Conservation (phyloP, 2,888 invertebrate genomes). For the Drosophila infuscata region DNA sequence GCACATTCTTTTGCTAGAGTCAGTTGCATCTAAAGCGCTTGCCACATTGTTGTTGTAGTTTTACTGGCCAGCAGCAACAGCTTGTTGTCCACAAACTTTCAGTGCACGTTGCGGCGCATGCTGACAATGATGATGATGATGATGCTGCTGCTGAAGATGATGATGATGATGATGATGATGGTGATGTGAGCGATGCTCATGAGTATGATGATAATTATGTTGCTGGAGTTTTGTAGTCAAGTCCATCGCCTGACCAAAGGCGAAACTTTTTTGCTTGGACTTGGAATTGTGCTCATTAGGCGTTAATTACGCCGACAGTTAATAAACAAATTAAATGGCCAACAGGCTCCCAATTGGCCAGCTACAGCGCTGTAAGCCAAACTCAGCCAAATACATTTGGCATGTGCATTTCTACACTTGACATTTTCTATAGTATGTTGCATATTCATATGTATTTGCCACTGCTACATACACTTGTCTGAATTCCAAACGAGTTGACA, state of each 20-base stretch:
- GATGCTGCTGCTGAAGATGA: constrained; percentile 16
- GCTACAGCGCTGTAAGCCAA: constrained; percentile 4
- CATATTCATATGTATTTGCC: constrained; percentile 19
- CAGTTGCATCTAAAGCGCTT: constrained; percentile 60
- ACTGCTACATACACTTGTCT: constrained; percentile 46
- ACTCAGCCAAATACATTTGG: constrained; percentile 53
- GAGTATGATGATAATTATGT: constrained; percentile 22
- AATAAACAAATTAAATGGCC: constrained; percentile 67
- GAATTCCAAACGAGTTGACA: constrained; percentile 74
- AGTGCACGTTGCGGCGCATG: constrained; percentile 54
- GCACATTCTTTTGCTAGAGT: constrained; percentile 47
- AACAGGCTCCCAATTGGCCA: constrained; percentile 55
- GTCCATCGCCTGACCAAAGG: constrained; percentile 40
- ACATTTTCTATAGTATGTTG: constrained; percentile 22
- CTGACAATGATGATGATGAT: constrained; percentile 22
- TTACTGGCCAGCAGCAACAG: constrained; percentile 41
- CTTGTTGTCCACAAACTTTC: constrained; percentile 49
- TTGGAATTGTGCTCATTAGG: constrained; percentile 54
- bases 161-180: constrained; percentile 33
- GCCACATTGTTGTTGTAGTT: constrained; percentile 68
- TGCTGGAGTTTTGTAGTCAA: constrained; percentile 34
- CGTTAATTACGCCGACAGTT: constrained; percentile 57
- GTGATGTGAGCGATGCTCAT: constrained; percentile 11
- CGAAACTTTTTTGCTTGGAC: constrained; percentile 39
- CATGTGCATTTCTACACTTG: constrained; percentile 50